These are phyloP conservation scores for Cryptops parisi DNA, from an alignment of 2,888 invertebrate species.

Conservation along the genomic window DNA sequence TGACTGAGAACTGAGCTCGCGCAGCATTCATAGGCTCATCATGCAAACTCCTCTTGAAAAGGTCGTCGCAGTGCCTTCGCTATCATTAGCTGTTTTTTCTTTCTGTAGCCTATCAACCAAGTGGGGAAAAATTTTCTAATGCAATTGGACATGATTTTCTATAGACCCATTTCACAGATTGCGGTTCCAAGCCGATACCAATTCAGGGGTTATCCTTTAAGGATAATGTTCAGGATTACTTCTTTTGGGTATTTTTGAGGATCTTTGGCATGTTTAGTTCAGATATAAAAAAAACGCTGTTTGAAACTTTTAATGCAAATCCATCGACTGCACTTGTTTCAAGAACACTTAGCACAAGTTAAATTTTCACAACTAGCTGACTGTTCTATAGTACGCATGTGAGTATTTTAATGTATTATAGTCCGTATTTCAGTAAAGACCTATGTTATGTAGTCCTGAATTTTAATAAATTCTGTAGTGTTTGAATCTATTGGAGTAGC, in stretches of 20 bases:
- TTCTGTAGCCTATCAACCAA: background rate
- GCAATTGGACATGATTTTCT: conserved; percentile 11
- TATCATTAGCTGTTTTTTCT: conserved; percentile 9
- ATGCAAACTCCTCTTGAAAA: background rate
- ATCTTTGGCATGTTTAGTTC: conserved; percentile 14
- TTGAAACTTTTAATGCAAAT: conserved; percentile 14
- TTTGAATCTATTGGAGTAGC: too few species aligned
- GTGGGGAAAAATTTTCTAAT: conserved; percentile 2
- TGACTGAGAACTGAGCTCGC: background rate
- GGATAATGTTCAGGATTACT: conserved; percentile 12
- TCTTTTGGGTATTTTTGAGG: conserved; percentile 15
- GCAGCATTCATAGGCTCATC: background rate
- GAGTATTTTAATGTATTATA: conserved; percentile 11
- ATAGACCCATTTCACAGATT: conserved; percentile 9
- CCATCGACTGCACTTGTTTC: conserved; percentile 12
- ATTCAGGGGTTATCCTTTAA: conserved; percentile 5
- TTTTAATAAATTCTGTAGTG: too few species aligned
- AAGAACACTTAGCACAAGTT: conserved; percentile 14
- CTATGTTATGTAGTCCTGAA: too few species aligned
- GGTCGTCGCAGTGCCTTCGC: conserved; percentile 10
- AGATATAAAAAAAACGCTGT: conserved; percentile 13
- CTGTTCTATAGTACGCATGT: conserved; percentile 4
- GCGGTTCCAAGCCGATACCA: background rate
- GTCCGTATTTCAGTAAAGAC: background rate
- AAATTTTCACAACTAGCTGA: conserved; percentile 6